Evolutionary conservation across 2,797 vertebrate genomes (phyloP).

Genomic region (Tapirus indicus): DNA sequence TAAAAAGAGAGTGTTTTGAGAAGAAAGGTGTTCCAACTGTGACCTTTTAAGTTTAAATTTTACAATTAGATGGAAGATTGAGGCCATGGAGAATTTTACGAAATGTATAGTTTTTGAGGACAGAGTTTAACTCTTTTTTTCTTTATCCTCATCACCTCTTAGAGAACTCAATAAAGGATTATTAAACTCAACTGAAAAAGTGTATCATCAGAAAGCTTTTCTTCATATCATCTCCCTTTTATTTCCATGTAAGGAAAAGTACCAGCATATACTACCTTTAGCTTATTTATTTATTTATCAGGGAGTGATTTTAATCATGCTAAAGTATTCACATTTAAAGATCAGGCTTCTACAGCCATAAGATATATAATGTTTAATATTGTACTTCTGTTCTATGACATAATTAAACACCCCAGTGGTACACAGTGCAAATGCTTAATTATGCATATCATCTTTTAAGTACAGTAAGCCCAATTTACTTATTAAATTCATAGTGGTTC

Average conservation of each 20-base stretch:
- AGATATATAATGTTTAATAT: neutral
- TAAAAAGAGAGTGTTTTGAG: neutral
- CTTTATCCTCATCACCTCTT: neutral
- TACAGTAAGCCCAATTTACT: neutral
- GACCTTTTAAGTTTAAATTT: neutral
- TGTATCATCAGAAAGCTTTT: neutral
- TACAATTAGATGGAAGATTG: neutral
- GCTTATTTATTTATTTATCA: neutral
- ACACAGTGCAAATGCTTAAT: neutral
- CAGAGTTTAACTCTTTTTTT: neutral
- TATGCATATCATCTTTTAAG: constrained; percentile 25
- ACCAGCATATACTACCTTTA: neutral
- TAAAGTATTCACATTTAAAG: neutral
- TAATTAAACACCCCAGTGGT: neutral
- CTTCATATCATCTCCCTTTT: neutral
- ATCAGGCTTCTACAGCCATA: neutral
- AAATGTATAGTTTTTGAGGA: neutral
- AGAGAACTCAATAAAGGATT: neutral
- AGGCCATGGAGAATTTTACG: neutral
- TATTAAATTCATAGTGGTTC: constrained; percentile 32
- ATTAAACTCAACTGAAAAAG: neutral
- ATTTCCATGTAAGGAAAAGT: neutral
- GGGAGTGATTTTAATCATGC: neutral
- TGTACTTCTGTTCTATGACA: constrained; percentile 20
- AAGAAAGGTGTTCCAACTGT: neutral